Evolutionary conservation across 1,140 invertebrate genomes (phyloP), one percentile per base, ranked within the genome.

Genomic region (Lordiphosa clarofinis): DNA sequence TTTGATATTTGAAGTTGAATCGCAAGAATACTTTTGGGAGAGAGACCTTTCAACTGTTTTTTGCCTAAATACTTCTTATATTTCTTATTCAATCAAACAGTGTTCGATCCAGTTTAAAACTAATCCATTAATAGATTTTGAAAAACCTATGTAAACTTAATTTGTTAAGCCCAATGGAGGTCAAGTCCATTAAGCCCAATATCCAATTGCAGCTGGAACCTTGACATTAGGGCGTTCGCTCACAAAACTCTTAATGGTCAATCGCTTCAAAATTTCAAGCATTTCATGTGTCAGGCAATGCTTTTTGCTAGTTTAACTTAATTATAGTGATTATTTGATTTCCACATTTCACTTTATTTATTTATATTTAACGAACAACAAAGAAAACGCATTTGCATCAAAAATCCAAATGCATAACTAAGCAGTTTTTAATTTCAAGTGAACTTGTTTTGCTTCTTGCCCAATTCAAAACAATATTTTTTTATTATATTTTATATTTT

Each of bases 161-260:
- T 31, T 13, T 31, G 38, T 38, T 42, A 43, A 59, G 43, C 6
- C 55, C 38, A 55, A 71, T 71, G 35, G 61, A 68, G 73, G 73
- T 76, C 73, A 71, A 71, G 60, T 54, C 62, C 63, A 67, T 56
- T 75, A 58, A 56, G 59, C 38, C 39, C 39, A 66, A 62, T 40
- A 56, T 6, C n/a, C 7, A 31, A 52, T 49, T 44, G 21, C 28
- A 59, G 52, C 55, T 28, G 48, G 31, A 8, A 44, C 73, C 73
- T 76, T 76, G 73, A 76, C 73, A 72, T 78, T 78, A 76, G 73
- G 62, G 68, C 54, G 61, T 62, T 57, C 43, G 55, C 49, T 42
- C 46, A 56, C 35, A 24, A 39, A 44, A 58, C 33, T 55, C 13
- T 46, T 24, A 42, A 31, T 36, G 37, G 39, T 49, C 28, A 31